Conservation (phyloP, 2,888 invertebrate genomes). For the Vannuccia rotundouncinata region DNA sequence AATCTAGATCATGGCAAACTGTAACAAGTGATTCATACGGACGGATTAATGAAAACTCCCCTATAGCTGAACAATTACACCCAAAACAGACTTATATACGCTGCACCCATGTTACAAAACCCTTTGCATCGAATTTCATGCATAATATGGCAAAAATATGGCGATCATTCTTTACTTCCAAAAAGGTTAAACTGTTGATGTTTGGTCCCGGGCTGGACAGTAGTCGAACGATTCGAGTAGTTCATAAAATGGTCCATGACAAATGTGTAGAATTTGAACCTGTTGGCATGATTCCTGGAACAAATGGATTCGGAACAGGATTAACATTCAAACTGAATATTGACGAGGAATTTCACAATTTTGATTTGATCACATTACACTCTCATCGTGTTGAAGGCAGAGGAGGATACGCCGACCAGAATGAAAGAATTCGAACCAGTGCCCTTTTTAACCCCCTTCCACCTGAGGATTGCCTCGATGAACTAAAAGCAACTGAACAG, state of each 20-base stretch:
- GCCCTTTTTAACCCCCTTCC: not conserved
- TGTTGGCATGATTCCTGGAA: constrained; percentile 2
- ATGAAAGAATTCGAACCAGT: constrained; percentile 18
- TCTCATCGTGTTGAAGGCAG: not conserved
- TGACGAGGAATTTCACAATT: constrained; percentile 15
- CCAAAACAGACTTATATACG: not conserved
- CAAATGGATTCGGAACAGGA: constrained; percentile 19
- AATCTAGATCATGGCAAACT: too few relatives aligned
- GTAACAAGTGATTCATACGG: too few relatives aligned
- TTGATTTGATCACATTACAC: constrained; percentile 8
- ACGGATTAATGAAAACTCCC: too few relatives aligned
- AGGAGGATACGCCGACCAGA: not conserved
- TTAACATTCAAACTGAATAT: constrained; percentile 29
- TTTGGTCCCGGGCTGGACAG: constrained; percentile 30
- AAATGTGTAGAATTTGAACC: constrained; percentile 35
- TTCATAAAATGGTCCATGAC: constrained; percentile 30
- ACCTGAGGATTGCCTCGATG: not conserved
- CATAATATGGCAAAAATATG: not conserved
- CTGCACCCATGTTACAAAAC: not conserved
- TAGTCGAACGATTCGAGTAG: constrained; percentile 2
- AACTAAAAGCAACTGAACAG: not conserved
- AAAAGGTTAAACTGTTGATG: not conserved
- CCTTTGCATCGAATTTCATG: not conserved
- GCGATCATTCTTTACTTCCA: not conserved
- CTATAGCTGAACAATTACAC: not conserved